Conservation (phyloP, 1,140 invertebrate genomes). For the Bombus consobrinus region DNA sequence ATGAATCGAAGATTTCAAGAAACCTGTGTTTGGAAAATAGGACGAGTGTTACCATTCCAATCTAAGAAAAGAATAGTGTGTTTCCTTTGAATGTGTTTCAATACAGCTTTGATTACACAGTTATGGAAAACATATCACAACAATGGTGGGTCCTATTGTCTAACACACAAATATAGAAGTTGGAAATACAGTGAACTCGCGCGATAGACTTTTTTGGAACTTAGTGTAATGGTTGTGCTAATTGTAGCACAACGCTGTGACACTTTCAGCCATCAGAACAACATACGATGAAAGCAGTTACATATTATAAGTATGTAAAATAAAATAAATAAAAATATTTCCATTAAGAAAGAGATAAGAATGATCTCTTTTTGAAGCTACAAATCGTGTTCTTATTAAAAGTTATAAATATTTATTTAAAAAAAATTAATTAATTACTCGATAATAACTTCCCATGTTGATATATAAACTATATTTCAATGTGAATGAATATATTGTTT, state of each 20-base stretch:
- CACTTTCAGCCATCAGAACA: constrained; percentile 11
- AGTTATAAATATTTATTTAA: constrained; percentile 57
- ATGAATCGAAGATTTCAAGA: constrained; percentile 26
- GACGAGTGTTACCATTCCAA: constrained; percentile 67
- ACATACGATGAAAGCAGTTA: constrained; percentile 2
- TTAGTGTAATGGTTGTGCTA: constrained; percentile 38
- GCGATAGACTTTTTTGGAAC: constrained; percentile 41
- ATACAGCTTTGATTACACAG: constrained; percentile 38
- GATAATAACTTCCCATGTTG: constrained; percentile 34
- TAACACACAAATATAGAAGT: constrained; percentile 2
- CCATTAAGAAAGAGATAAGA: constrained; percentile 62
- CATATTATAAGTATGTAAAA: constrained; percentile 46
- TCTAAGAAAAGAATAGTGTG: constrained; percentile 52
- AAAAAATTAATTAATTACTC: constrained; percentile 28
- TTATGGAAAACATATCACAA: constrained; percentile 39
- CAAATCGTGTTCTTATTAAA: constrained; percentile 68
- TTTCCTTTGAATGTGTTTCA: constrained; percentile 62
- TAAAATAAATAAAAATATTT: constrained; percentile 59
- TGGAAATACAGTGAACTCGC: constrained; percentile 34
- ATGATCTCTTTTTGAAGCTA: constrained; percentile 66
- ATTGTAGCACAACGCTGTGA: constrained; percentile 34
- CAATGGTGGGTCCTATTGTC: constrained; percentile 35
- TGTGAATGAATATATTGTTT: constrained; percentile 47
- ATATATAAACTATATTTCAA: constrained; percentile 37
- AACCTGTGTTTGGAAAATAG: constrained; percentile 59